Percentiles rank a stretch among this genome's conserved stretches.
Evolutionary conservation across 2,888 invertebrate genomes (phyloP).

Genomic region (Teleogryllus oceanicus): DNA sequence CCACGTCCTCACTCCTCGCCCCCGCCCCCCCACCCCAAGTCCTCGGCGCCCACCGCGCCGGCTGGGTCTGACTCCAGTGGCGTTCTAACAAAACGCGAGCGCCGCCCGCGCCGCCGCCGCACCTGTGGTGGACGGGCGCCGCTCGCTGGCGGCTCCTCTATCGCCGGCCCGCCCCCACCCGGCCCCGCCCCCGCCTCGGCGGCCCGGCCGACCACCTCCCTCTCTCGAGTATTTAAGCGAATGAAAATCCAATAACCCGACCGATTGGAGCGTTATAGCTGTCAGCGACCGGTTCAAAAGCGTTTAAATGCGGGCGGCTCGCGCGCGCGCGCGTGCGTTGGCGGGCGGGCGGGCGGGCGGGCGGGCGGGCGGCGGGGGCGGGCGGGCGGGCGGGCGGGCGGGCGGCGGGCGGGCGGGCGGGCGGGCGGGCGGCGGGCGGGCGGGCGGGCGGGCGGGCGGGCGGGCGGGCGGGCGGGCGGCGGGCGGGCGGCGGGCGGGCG

Average conservation of each 20-base stretch:
- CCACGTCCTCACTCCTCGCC: no score
- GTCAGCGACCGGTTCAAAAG: slow-evolving; percentile 1
- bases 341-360: no score
- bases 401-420: no score
- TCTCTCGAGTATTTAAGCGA: slow-evolving; percentile 18
- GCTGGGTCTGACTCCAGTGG: background rate
- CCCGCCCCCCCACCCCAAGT: background rate
- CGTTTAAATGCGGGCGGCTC: background rate
- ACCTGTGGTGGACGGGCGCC: background rate
- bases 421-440: no score
- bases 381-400: no score
- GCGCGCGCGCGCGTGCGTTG: background rate
- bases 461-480: no score
- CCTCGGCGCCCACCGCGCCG: background rate
- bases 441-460: no score
- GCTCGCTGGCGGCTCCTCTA: background rate
- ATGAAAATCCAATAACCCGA: slow-evolving; percentile 10
- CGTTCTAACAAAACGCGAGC: background rate
- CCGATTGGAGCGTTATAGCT: slow-evolving; percentile 9
- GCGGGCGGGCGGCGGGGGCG: no score
- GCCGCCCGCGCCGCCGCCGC: background rate
- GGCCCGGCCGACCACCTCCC: background rate
- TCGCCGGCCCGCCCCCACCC: background rate
- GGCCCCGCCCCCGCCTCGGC: background rate
- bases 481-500: no score